Base-by-base conservation (phyloP, 1,140 invertebrate genomes). In the Ladona fulva region DNA sequence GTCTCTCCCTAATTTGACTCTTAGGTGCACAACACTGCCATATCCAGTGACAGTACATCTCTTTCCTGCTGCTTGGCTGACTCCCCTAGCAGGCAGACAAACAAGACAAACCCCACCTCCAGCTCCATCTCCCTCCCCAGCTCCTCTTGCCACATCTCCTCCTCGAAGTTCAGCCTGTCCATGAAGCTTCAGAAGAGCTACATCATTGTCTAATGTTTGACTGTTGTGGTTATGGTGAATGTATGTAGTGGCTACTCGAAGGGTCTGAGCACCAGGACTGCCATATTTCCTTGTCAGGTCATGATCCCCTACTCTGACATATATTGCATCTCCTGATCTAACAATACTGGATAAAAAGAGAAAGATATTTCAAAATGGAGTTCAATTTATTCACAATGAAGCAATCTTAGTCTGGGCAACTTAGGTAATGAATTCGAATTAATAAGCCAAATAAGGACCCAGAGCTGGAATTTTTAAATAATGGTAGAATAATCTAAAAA, bases 161-260 rank as follows among this genome's bases (percentile, higher is more conserved):
- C 52, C 52, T 80, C 91, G 93, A 1, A 98, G 88, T 84, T 96
- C 93, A 0, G 94, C 95, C 83, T 97, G 95, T 0, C 93, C 93
- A 80, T 95, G 91, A 8, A 99, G 89, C 84, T 97, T 97, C 10
- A 99, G 86, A 12, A 99, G 84, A 0, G 97, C 97, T 80, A 99
- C 97, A 83, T 98, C 97, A 82, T 98, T 97, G 83, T 98, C 96
- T 79, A 98, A 86, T 0, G 96, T 98, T 85, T 97, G 95, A 79
- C 94, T 95, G 84, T 98, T 97, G 86, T 98, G 97, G 85, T 97
- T 97, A 81, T 97, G 95, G 84, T 98, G 96, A 74, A 97, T 97
- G 84, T 97, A 97, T 0, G 95, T 97, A 19, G 94, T 96, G 25
- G 93, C 93, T 7, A 97, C 94, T 24, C 93, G 86, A 19, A 96